Evolutionary conservation across 2,797 vertebrate species (phyloP), one percentile per base, ranked within the genome.

Genomic region (Tokudaia tokunoshimensis): DNA sequence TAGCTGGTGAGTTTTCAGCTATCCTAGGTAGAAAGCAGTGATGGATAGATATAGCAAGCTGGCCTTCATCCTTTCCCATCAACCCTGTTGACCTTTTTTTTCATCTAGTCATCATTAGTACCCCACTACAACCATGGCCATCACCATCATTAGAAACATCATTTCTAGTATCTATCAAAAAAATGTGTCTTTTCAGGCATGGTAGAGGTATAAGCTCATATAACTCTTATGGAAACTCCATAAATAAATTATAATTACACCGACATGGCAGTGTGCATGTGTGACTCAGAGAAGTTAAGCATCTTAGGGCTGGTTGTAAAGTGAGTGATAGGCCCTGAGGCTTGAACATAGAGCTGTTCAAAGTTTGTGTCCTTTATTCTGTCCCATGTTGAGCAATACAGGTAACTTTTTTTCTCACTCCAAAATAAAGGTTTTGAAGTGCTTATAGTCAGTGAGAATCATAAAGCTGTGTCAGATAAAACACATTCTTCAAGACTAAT

Each of bases 391-490:
- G 83, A 44, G 19, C 44, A 14, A 74, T n/a, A 44, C 44, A 65
- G 47, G 70, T 72, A 65, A 86, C 17, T 11, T 70, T 52, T 26
- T 55, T 31, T 6, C 0, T 52, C 79, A 82, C 47, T 63, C 75
- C 80, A 50, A 91, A 81, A 24, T 5, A 67, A 87, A 70, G 20
- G 7, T 72, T 93, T 92, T 44, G 31, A 81, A n/a, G 2, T 70
- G 76, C 29, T 44, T 50, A 44, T 15, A 47, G n/a, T 79, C 78
- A 65, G 31, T 85, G 67, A 41, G 67, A 47, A 81, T n/a, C n/a
- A 44, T 41, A 84, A 90, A 84, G 20, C 13, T 63, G 26, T 78
- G 78, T 89, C 75, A 75, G 80, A 88, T 29, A 79, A 92, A 84
- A 67, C 34, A 19, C 12, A 20, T 81, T 37, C 59, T 80, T 86